phyloP scores from a whole-genome alignment of 1,140 invertebrate genomes.

The Chymomyza costata region DNA sequence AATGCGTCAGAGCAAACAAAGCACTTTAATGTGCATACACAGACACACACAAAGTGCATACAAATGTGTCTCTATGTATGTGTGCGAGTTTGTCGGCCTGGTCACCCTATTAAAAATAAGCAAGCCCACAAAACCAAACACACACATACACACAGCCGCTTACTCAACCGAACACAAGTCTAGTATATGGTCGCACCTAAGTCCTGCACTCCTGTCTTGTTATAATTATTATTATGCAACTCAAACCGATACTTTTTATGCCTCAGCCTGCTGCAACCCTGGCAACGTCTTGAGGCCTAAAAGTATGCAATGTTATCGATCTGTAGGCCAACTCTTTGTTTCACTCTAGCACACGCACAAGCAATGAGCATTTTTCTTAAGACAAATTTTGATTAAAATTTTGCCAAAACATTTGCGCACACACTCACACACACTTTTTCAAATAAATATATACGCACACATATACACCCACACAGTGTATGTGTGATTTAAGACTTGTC shows the following conservation, averaged over 20 bases:
- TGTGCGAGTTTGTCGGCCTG: no score
- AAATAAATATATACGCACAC: constrained; percentile 7
- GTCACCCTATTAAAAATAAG: no score
- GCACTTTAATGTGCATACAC: constrained; percentile 1
- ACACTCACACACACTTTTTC: constrained; percentile 4
- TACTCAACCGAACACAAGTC: no score
- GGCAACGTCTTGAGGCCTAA: constrained; percentile 52
- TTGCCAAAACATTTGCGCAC: constrained; percentile 38
- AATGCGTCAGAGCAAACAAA: neutral
- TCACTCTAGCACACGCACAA: constrained; percentile 37
- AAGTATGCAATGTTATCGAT: constrained; percentile 59
- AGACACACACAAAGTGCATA: no score
- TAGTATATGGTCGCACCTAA: neutral
- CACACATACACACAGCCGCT: no score
- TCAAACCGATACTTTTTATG: neutral
- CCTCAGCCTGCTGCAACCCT: neutral
- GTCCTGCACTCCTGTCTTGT: constrained; percentile 17
- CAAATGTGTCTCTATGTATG: no score
- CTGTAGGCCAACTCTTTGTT: constrained; percentile 35
- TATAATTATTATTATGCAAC: constrained; percentile 56
- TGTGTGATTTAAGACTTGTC: constrained; percentile 19
- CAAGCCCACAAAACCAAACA: no score
- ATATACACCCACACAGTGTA: constrained; percentile 1
- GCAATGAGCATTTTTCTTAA: constrained; percentile 58
- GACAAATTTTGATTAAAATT: constrained; percentile 70